Conservation (phyloP, 2,888 invertebrate genomes). For the Caenorhabditis sp. region DNA sequence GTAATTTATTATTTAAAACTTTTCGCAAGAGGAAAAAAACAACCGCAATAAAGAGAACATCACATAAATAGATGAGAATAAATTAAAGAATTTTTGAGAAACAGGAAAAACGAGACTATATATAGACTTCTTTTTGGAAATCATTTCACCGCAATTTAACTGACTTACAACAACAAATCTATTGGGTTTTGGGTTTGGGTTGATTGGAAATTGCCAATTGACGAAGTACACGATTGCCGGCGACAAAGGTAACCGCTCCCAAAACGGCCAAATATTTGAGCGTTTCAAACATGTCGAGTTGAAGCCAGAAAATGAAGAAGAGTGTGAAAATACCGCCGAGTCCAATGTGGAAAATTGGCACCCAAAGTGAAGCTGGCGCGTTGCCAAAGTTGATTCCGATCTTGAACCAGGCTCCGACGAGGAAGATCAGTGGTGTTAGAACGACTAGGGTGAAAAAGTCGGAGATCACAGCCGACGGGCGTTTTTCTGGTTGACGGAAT, state of each 20-base stretch:
- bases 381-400: conserved; percentile 86
- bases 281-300: conserved; percentile 94
- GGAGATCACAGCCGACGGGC: conserved; percentile 87
- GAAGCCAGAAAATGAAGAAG: conserved; percentile 89
- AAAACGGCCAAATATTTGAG: conserved; percentile 86
- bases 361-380: conserved; percentile 81
- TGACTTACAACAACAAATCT: background rate
- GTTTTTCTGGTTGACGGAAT: conserved; percentile 89
- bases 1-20: conserved; percentile 6
- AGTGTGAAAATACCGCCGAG: conserved; percentile 88
- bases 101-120: background rate
- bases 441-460: conserved; percentile 87
- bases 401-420: conserved; percentile 85
- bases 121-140: background rate
- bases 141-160: background rate
- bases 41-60: background rate
- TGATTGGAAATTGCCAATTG: conserved; percentile 33
- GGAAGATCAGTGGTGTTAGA: conserved; percentile 82
- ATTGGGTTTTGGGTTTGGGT: background rate
- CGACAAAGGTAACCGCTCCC: conserved; percentile 87
- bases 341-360: conserved; percentile 88
- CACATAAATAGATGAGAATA: conserved; percentile 22
- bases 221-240: conserved; percentile 85
- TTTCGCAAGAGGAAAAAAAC: conserved; percentile 2
- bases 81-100: conserved; percentile 6